Conservation (phyloP, 2,888 invertebrate species). For the Gisinianus flammeolus region DNA sequence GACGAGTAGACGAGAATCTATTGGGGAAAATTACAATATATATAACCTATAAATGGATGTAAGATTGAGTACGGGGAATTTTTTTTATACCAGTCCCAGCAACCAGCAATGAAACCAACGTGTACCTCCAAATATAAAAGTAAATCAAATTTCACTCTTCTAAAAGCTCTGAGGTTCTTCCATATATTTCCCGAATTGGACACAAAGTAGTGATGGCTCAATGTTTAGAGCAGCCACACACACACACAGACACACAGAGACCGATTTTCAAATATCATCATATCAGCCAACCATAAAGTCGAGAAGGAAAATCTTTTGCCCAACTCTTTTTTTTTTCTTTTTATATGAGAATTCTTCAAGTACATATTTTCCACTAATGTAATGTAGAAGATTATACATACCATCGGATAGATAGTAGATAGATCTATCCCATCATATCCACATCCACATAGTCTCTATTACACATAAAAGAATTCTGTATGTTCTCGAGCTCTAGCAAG, state of each 20-base stretch:
- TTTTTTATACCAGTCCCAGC: no score
- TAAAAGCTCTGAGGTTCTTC: constrained; percentile 38
- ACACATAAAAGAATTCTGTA: no score
- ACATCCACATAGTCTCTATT: no score
- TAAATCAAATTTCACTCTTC: constrained; percentile 43
- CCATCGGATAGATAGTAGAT: background rate
- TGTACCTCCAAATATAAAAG: constrained; percentile 26
- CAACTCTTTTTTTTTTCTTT: constrained; percentile 4
- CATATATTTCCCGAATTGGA: constrained; percentile 37
- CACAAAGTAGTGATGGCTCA: constrained; percentile 38
- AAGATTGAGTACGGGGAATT: background rate
- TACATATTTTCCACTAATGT: constrained; percentile 4
- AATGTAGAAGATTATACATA: background rate
- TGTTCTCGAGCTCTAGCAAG: background rate
- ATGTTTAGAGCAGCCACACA: constrained; percentile 21
- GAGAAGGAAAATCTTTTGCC: constrained; percentile 10
- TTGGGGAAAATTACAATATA: no score
- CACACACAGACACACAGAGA: no score
- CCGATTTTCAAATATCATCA: constrained; percentile 35
- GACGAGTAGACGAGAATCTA: background rate
- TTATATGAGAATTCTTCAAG: constrained; percentile 1
- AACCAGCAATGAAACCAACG: no score
- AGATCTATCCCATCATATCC: background rate
- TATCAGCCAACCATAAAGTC: constrained; percentile 24
- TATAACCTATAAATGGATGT: background rate